A percentile compares a stretch with the other conserved stretches of the same genome.
Evolutionary conservation across 2,888 invertebrate species (phyloP).

Genomic region (Diloba caeruleocephala): DNA sequence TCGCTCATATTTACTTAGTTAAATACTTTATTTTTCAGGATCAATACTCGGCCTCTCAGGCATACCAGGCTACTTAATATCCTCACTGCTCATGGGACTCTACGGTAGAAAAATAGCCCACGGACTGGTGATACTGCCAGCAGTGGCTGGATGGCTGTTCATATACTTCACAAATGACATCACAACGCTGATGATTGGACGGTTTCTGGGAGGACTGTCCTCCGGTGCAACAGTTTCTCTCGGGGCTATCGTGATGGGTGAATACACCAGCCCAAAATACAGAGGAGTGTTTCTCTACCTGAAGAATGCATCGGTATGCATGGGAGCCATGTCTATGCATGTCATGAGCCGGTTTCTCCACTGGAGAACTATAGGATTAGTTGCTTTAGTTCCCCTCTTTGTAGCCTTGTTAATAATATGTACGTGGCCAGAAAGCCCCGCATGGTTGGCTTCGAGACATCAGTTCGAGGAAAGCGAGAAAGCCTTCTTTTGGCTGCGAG

Average conservation of each 20-base stretch:
- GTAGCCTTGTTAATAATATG: slow-evolving; percentile 34
- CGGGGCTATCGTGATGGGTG: slow-evolving; percentile 78
- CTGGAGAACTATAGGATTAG: slow-evolving; percentile 58
- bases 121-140: slow-evolving; percentile 70
- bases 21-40: slow-evolving; percentile 48
- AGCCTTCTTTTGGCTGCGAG: slow-evolving; percentile 84
- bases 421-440: slow-evolving; percentile 60
- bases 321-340: slow-evolving; percentile 49
- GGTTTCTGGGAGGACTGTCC: slow-evolving; percentile 36
- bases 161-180: slow-evolving; percentile 37
- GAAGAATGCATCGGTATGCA: slow-evolving; percentile 43
- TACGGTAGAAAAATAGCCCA: slow-evolving; percentile 60
- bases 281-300: slow-evolving; percentile 84
- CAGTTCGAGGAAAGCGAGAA: slow-evolving; percentile 41
- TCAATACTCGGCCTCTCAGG: slow-evolving; percentile 61
- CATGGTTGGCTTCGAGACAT: slow-evolving; percentile 51
- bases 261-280: slow-evolving; percentile 82
- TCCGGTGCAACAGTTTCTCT: slow-evolving; percentile 54
- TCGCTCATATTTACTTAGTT: neutral
- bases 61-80: slow-evolving; percentile 62
- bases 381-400: slow-evolving; percentile 44
- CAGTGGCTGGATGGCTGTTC: slow-evolving; percentile 52
- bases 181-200: slow-evolving; percentile 35
- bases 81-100: slow-evolving; percentile 62
- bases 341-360: slow-evolving; percentile 47